Conservation (phyloP, 2,888 invertebrate species). For the Hypomecis atomaria region DNA sequence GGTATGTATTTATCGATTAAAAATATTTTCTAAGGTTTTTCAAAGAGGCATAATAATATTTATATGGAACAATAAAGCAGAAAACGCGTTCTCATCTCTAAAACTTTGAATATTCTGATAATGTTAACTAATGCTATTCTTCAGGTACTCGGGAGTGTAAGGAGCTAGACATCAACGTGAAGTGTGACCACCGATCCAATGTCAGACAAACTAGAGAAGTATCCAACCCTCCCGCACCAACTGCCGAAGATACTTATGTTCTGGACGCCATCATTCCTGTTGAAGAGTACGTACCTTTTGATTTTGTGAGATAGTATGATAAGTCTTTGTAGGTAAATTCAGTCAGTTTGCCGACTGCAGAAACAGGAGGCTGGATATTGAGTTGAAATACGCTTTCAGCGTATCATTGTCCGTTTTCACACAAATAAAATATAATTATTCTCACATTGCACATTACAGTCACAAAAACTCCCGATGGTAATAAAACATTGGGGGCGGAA, state of each 20-base stretch:
- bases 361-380: too few species aligned
- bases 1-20: constrained; percentile 75
- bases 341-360: too few species aligned
- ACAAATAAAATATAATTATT: too few species aligned
- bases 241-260: constrained; percentile 92
- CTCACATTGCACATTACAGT: too few species aligned
- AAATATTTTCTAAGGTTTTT: neutral
- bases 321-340: too few species aligned
- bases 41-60: neutral
- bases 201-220: constrained; percentile 87
- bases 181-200: constrained; percentile 92
- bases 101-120: too few species aligned
- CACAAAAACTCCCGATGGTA: too few species aligned
- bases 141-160: constrained; percentile 92
- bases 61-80: neutral
- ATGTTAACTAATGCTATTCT: constrained; percentile 6
- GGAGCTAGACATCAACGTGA: constrained; percentile 95
- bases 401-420: too few species aligned
- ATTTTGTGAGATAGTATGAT: too few species aligned
- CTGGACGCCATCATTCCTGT: constrained; percentile 93
- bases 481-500: too few species aligned
- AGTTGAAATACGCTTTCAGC: too few species aligned
- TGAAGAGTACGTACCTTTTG: constrained; percentile 89
- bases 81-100: neutral
- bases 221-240: constrained; percentile 78